A percentile compares a stretch with the other conserved stretches of the same genome.
phyloP scores from a whole-genome alignment of 2,113 vertebrate genomes.

The Nannobrachium achirus region DNA sequence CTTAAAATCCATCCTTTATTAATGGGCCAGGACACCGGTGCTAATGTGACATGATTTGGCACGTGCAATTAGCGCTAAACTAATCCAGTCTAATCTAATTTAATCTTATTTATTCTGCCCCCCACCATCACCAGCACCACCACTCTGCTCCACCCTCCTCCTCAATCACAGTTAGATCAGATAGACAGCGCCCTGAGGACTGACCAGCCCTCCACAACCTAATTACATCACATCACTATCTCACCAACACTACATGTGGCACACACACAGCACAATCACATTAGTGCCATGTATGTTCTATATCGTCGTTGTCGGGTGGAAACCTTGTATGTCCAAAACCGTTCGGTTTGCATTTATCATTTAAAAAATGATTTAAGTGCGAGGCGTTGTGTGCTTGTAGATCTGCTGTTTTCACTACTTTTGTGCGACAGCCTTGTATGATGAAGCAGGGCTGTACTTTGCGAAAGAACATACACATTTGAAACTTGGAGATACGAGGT shows the following conservation, averaged over 20 bases:
- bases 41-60: slow-evolving; percentile 81
- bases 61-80: slow-evolving; percentile 81
- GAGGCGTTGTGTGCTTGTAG: no score
- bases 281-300: slow-evolving; percentile 59
- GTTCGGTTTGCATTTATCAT: no score
- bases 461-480: no score
- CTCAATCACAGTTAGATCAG: slow-evolving; percentile 74
- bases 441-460: no score
- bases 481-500: no score
- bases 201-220: slow-evolving; percentile 64
- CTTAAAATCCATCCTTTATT: slow-evolving; percentile 67
- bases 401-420: no score
- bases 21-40: slow-evolving; percentile 72
- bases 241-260: slow-evolving; percentile 62
- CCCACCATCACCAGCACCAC: slow-evolving; percentile 12
- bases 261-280: slow-evolving; percentile 68
- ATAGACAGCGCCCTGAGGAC: slow-evolving; percentile 74
- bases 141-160: slow-evolving; percentile 20
- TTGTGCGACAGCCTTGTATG: no score
- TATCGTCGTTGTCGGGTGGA: no score
- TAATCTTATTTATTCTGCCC: slow-evolving; percentile 74
- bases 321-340: no score
- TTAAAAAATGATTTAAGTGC: no score
- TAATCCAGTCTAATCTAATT: slow-evolving; percentile 79
- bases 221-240: slow-evolving; percentile 74